Evolutionary conservation across 2,888 invertebrate species (phyloP).

Genomic region (Nomada fucata): DNA sequence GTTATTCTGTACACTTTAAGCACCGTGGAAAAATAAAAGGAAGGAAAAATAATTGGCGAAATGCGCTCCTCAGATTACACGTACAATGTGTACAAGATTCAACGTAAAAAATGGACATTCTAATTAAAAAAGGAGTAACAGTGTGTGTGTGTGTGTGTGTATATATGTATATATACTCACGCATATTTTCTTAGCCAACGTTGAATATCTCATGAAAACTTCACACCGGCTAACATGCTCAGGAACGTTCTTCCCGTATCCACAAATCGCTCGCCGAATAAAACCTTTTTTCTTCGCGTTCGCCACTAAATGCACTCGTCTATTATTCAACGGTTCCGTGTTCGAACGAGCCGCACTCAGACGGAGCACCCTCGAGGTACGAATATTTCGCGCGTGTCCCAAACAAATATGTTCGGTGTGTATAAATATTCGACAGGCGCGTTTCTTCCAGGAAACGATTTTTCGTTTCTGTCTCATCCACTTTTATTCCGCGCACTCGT

Average conservation of each 20-base stretch:
- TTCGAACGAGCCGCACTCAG: neutral
- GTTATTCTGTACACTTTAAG: conserved; percentile 12
- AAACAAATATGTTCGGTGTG: conserved; percentile 17
- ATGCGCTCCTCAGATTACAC: neutral
- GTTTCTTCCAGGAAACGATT: neutral
- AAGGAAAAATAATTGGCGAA: conserved; percentile 5
- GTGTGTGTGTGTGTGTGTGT: no score
- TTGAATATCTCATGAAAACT: conserved; percentile 12
- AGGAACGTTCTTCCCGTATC: neutral
- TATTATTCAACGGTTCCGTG: conserved; percentile 32
- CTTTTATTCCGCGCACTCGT: neutral
- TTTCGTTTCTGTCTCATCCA: conserved; percentile 1
- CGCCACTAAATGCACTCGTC: conserved; percentile 14
- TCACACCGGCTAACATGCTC: neutral
- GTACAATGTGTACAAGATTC: conserved; percentile 4
- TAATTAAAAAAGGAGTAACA: neutral
- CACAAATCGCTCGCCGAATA: neutral
- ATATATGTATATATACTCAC: conserved; percentile 47
- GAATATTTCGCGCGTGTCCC: conserved; percentile 30
- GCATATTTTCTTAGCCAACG: conserved; percentile 54
- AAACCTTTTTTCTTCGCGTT: neutral
- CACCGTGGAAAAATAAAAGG: conserved; percentile 16
- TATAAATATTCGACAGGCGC: conserved; percentile 8
- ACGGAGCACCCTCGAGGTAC: neutral
- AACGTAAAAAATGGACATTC: neutral